Evolutionary conservation across 2,888 invertebrate genomes (phyloP).

Genomic region (Cryptus viduatorius): DNA sequence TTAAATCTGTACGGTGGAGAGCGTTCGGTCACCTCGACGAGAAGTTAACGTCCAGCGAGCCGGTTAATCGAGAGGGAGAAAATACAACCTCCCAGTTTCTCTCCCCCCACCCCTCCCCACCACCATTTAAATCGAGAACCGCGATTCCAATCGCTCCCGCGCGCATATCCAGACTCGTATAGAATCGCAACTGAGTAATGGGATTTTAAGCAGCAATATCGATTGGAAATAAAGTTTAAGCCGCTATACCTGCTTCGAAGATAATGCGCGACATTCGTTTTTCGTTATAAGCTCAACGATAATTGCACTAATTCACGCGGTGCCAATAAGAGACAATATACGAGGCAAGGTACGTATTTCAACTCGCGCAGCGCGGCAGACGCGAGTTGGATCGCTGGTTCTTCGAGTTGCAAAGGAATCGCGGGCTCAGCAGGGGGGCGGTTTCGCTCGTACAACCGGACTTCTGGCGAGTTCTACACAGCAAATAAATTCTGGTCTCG

Average conservation of each 20-base stretch:
- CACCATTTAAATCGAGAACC: conserved; percentile 44
- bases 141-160: conserved; percentile 37
- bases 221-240: not conserved
- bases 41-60: conserved; percentile 59
- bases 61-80: conserved; percentile 50
- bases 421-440: conserved; percentile 51
- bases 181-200: not conserved
- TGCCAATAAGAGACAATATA: not conserved
- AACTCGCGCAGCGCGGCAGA: not conserved
- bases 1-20: conserved; percentile 64
- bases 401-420: conserved; percentile 32
- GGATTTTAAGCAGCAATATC: not conserved
- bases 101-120: not conserved
- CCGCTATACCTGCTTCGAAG: not conserved
- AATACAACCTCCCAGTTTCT: conserved; percentile 60
- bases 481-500: not conserved
- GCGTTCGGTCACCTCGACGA: conserved; percentile 65
- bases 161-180: not conserved
- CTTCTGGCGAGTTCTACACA: conserved; percentile 24
- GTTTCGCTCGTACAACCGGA: conserved; percentile 30
- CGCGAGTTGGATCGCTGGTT: conserved; percentile 15
- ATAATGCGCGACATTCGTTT: not conserved
- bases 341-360: conserved; percentile 1
- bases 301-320: conserved; percentile 34
- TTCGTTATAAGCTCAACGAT: conserved; percentile 30